These are phyloP conservation scores for Corythornis madagascariensis DNA, from an alignment of 2,113 vertebrate genomes.

Conservation along the genomic window DNA sequence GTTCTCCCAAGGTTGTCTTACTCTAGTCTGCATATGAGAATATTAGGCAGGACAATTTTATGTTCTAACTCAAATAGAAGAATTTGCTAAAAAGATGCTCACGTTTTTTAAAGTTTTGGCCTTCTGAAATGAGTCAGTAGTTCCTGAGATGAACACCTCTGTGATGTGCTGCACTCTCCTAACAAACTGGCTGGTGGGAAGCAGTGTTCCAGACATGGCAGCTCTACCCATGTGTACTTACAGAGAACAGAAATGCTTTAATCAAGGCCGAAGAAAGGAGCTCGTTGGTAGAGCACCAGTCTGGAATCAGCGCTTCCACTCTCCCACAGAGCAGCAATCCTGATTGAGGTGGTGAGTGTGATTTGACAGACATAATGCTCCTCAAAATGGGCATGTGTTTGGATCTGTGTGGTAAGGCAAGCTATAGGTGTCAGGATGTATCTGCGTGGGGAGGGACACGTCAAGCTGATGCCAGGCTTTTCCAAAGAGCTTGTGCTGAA, in stretches of 20 bases:
- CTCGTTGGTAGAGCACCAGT: accelerated
- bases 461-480: background rate
- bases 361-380: background rate
- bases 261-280: background rate
- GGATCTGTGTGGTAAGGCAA: background rate
- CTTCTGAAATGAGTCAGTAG: background rate
- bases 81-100: background rate
- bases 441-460: accelerated
- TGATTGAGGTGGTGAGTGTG: accelerated
- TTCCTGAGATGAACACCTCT: background rate
- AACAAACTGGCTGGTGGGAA: background rate
- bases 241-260: background rate
- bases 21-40: background rate
- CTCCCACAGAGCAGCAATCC: background rate
- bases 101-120: background rate
- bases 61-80: background rate
- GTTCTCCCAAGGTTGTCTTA: background rate
- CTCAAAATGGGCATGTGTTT: accelerated
- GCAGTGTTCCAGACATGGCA: background rate
- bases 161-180: background rate
- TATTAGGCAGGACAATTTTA: background rate
- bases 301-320: background rate
- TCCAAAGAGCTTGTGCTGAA: background rate
- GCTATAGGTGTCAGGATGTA: background rate
- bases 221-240: background rate